Evolutionary conservation across 2,888 invertebrate genomes (phyloP), one percentile per base, ranked within the genome.

Genomic region (Tetragnatha montana): DNA sequence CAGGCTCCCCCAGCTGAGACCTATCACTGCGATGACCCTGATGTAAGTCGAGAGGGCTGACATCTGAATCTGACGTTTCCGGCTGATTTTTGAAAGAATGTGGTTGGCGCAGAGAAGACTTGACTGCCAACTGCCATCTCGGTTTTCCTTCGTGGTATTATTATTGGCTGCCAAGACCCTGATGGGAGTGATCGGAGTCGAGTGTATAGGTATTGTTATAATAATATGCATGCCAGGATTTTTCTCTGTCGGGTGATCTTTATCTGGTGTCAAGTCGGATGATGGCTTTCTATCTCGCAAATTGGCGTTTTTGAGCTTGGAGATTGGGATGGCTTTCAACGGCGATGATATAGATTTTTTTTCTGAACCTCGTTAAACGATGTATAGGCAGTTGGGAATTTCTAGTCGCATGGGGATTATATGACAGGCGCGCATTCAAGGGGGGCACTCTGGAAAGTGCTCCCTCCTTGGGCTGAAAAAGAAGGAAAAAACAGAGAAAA

Each of bases 31-130:
- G 75, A 22, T 83, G 83, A 75, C 83, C 83, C 83, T 75, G n/a
- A n/a, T n/a, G 68, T 47, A 74, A 75, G 12, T 49, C 6, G 60
- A 60, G n/a, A 60, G 68, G 76, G 71, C 76, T 88, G 88, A 88
- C 88, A 88, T 88, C 88, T 83, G 88, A 82, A 78, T 88, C 78
- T 88, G 88, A 88, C 88, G 60, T 88, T 88, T 88, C 88, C 88
- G 82, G 88, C 78, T 85, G 78, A 85, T 70, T 85, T 35, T 81
- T 60, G 49, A 75, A 69, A 78, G 81, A 87, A 76, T 87, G 76
- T 50, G 87, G 51, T 74, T 75, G 74, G 81, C 21, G 50, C n/a
- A n/a, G n/a, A 60, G 60, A 60, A 8, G 60, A 12, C 60, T 60
- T 35, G 50, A 19, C 75, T 17, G 73, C 76, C 69, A 79, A 78